Evolutionary conservation across 2,113 vertebrate genomes (phyloP).

Genomic region (Callionymus lyra): DNA sequence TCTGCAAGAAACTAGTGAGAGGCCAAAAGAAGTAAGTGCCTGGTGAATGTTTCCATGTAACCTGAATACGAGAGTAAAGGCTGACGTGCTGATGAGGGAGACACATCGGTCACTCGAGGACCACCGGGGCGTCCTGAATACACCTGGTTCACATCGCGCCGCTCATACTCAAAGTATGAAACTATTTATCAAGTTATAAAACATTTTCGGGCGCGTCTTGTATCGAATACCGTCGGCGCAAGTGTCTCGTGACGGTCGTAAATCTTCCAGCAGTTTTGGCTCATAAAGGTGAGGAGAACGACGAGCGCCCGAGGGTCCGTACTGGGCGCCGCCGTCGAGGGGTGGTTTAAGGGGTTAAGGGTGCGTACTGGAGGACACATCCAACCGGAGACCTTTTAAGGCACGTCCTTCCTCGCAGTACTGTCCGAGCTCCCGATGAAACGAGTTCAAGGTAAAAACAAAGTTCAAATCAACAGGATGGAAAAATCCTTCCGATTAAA

Average conservation of each 20-base stretch:
- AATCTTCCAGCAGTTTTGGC: conserved; percentile 38
- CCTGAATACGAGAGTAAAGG: conserved; percentile 59
- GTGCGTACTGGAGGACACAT: conserved; percentile 36
- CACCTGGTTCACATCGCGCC: conserved; percentile 27
- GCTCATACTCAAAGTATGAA: conserved; percentile 32
- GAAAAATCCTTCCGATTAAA: too few species aligned
- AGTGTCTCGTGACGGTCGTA: conserved; percentile 24
- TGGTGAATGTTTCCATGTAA: conserved; percentile 45
- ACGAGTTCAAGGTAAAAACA: conserved; percentile 50
- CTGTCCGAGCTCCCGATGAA: conserved; percentile 32
- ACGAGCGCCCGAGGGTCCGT: conserved; percentile 19
- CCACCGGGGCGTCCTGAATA: conserved; percentile 43
- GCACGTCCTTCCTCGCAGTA: conserved; percentile 53
- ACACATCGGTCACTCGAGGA: conserved; percentile 30
- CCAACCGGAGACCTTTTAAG: conserved; percentile 62
- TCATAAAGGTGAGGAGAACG: conserved; percentile 26
- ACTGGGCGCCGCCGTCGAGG: conserved; percentile 15
- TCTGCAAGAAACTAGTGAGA: conserved; percentile 31
- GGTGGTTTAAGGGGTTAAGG: too few species aligned
- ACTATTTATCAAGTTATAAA: conserved; percentile 50
- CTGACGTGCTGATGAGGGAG: conserved; percentile 43
- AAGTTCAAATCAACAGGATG: conserved; percentile 40
- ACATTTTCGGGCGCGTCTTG: conserved; percentile 32
- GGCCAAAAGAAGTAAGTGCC: conserved; percentile 29
- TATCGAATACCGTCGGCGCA: conserved; percentile 25